Evolutionary conservation across 2,113 vertebrate species (phyloP), one percentile per base, ranked within the genome.

Genomic region (Pluvianellus socialis): DNA sequence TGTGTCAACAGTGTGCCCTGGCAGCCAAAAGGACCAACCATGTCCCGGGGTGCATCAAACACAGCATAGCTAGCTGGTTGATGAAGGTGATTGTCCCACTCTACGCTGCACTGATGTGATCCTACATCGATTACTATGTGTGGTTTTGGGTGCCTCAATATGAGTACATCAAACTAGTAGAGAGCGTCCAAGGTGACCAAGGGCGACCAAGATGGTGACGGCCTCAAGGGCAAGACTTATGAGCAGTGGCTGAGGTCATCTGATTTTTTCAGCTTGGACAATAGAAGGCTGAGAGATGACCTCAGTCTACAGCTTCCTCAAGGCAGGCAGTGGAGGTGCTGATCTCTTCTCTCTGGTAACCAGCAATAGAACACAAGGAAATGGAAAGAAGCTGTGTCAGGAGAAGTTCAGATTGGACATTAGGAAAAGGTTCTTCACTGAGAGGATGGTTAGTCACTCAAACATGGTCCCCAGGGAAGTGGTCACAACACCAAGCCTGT

Each of bases 341-440:
- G 21, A 53, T 44, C 6, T 58, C 13, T 6, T 66, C 11, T 55
- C 11, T 47, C 18, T 81, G 12, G 8, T 56, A n/a, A 92, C 7
- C 45, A 55, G 28, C 0, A 0, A 30, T 7, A n/a, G 15, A 4
- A 47, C 32, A 27, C 0, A 0, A 62, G 14, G 7, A 62, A 68
- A 35, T 44, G 2, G 26, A 22, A 44, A 20, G 20, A 61, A 56
- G 30, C 15, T 75, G n/a, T 6, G 4, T 33, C 35, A 63, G n/a
- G n/a, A n/a, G 16, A 84, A 50, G 3, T 35, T 77, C 49, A 28
- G 6, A 19, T 1, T 56, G 26, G 17, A 71, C 14, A 12, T 62
- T 35, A 63, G 26, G n/a, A 50, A 32, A 63, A 70, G 26, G 4
- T 22, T 63, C 21, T 70, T 63, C 12, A 32, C 21, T 42, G 13